Conservation (phyloP, 2,113 vertebrate genomes). For the Charina bottae region DNA sequence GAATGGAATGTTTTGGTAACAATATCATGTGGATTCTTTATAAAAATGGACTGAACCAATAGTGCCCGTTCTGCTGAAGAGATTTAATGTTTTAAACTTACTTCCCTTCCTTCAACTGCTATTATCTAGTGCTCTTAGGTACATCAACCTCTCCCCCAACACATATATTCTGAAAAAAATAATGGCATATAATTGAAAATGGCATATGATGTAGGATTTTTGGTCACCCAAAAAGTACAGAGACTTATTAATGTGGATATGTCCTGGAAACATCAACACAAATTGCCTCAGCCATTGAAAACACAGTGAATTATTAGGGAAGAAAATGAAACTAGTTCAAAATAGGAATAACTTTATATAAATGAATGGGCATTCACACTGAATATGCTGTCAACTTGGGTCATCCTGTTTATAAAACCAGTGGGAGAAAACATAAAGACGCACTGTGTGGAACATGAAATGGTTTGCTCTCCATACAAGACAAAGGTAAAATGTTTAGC, state of each 20-base stretch:
- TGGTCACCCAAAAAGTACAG: background rate
- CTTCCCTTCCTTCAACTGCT: background rate
- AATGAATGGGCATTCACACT: background rate
- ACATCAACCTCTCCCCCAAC: too few relatives aligned
- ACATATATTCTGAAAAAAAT: background rate
- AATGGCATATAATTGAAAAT: background rate
- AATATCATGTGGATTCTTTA: background rate
- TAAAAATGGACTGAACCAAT: background rate
- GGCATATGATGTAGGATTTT: background rate
- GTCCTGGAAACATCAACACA: background rate
- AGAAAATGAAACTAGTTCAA: background rate
- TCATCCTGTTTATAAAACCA: background rate
- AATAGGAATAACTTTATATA: background rate
- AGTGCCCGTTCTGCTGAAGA: background rate
- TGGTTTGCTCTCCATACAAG: background rate
- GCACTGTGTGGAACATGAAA: background rate
- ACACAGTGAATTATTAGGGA: background rate
- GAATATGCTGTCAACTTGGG: background rate
- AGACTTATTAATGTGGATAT: background rate
- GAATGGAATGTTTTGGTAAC: background rate
- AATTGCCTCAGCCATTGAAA: background rate
- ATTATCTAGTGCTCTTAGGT: background rate
- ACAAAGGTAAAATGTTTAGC: slow-evolving; percentile 2
- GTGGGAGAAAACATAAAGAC: background rate
- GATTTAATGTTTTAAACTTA: background rate